These are phyloP conservation scores for Nomada lathburiana DNA, from an alignment of 2,888 invertebrate genomes.

Conservation along the genomic window DNA sequence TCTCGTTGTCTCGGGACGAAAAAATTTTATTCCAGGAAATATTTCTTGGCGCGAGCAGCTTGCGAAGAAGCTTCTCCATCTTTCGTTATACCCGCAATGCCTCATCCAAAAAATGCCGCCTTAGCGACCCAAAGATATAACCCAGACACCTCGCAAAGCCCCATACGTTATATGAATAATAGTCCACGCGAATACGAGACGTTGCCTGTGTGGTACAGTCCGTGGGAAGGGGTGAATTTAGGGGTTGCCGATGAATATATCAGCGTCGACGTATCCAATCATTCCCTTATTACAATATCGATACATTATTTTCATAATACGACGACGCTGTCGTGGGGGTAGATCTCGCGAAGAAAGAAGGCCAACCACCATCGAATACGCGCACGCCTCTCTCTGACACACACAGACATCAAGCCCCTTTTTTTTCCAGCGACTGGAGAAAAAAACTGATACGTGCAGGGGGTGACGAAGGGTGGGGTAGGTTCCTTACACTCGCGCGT, in stretches of 20 bases:
- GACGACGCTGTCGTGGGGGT: conserved; percentile 36
- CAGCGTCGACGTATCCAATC: conserved; percentile 81
- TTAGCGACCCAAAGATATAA: conserved; percentile 71
- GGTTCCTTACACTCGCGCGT: conserved; percentile 70
- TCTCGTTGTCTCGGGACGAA: neutral
- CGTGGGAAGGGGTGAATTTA: conserved; percentile 54
- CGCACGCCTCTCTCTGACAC: conserved; percentile 1
- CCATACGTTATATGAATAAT: conserved; percentile 78
- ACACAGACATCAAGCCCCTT: conserved; percentile 41
- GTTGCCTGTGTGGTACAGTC: conserved; percentile 2
- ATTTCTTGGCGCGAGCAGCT: conserved; percentile 12
- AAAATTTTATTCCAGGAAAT: neutral
- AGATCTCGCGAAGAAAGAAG: conserved; percentile 72
- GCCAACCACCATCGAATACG: conserved; percentile 65
- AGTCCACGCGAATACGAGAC: conserved; percentile 62
- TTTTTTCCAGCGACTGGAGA: conserved; percentile 18
- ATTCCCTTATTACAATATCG: conserved; percentile 84
- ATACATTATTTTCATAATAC: conserved; percentile 81
- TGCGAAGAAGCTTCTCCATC: conserved; percentile 44
- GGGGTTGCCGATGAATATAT: conserved; percentile 72
- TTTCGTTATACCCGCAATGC: conserved; percentile 71
- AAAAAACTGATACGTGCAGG: conserved; percentile 56
- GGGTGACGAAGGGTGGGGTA: conserved; percentile 39
- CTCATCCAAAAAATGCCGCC: conserved; percentile 65
- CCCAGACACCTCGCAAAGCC: conserved; percentile 77